Base-by-base conservation (phyloP, 2,888 invertebrate species). In the Callimorpha dominula region DNA sequence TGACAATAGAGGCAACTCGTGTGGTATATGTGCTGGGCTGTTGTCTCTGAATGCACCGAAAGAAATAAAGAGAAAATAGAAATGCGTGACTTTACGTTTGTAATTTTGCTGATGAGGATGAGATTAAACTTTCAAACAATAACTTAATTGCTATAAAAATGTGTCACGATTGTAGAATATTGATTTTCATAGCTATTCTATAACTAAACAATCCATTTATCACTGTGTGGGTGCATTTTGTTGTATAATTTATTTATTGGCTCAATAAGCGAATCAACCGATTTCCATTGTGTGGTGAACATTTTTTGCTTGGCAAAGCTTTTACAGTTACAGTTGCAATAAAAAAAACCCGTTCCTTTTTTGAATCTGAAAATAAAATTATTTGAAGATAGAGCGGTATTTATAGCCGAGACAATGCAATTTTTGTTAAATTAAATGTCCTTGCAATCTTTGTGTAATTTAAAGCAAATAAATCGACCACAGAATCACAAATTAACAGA, bases 401-500 rank as follows among this genome's bases (percentile, higher is more conserved):
- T 65, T 65, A n/a, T 46, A 31, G 49, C 31, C 20, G 20, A 49
- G 46, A 15, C 49, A 65, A 20, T 46, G 65, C 46, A 12, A 46
- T 50, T 15, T 50, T 65, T 49, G 60, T 31, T 40, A 4, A 46
- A n/a, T 49, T 14, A 17, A 65, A 68, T 46, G 17, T 57, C 68
- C 57, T 60, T 68, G 57, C 46, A 46, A 52, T 52, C 20, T 72
- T 40, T 71, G 15, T 46, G 66, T 67, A 73, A 70, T 77, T 63
- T 49, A 74, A 73, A 70, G 52, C 49, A 80, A 79, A 77, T 71
- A 77, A 73, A 78, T 81, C 70, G 71, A 75, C 74, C 73, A 69
- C 71, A 71, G 67, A 76, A 77, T 76, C 75, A 77, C 77, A 72
- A 75, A 74, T 78, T 77, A 76, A 76, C 76, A 79, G 76, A 80